Evolutionary conservation across 2,113 vertebrate species (phyloP).

Genomic region (Rhodinocichla rosea): DNA sequence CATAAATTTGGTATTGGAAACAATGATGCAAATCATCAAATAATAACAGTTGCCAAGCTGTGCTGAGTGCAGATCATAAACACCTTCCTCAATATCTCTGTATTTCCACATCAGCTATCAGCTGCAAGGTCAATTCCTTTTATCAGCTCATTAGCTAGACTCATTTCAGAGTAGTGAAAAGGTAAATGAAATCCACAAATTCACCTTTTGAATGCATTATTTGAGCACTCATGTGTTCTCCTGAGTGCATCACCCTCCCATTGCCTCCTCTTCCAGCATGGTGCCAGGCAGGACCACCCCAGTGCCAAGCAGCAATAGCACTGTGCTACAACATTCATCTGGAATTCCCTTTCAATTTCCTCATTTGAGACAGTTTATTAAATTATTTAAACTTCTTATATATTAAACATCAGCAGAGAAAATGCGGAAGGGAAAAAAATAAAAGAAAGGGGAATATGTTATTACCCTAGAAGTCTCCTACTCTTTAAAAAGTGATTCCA

Average conservation of each 20-base stretch:
- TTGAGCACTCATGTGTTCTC: neutral
- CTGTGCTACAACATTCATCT: neutral
- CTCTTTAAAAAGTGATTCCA: neutral
- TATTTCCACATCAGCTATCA: neutral
- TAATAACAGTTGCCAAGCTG: neutral
- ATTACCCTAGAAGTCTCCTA: neutral
- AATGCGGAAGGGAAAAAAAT: neutral
- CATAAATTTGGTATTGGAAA: conserved; percentile 1
- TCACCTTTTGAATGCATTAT: neutral
- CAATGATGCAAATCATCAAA: neutral
- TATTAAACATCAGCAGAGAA: conserved; percentile 26
- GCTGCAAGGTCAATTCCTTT: neutral
- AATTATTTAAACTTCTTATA: conserved; percentile 49
- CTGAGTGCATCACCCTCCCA: neutral
- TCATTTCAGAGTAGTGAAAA: neutral
- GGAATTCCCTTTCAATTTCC: conserved; percentile 45
- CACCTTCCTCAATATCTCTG: neutral
- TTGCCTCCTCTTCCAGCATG: neutral
- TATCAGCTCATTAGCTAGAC: neutral
- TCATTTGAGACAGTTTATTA: neutral
- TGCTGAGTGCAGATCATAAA: neutral
- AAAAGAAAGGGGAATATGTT: neutral
- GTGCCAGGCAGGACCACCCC: neutral
- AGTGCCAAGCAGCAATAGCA: neutral
- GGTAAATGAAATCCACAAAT: neutral